Evolutionary conservation across 2,797 vertebrate genomes (phyloP).

Genomic region (Mormyrus proboscirostris): DNA sequence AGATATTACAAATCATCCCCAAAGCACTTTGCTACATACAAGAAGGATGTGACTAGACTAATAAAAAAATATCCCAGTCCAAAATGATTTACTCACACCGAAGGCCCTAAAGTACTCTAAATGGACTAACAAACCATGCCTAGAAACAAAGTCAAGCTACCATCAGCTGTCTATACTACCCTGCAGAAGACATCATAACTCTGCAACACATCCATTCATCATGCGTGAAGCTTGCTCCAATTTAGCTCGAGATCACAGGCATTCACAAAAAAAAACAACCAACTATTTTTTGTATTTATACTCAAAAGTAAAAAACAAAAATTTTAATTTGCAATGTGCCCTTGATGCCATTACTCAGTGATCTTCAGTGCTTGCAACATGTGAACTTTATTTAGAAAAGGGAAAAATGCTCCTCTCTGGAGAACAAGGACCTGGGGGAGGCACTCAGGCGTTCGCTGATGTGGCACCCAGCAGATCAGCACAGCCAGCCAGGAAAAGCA

Average conservation of each 20-base stretch:
- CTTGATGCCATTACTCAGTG: neutral
- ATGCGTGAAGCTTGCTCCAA: neutral
- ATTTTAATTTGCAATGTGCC: neutral
- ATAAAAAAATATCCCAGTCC: neutral
- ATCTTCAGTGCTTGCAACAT: neutral
- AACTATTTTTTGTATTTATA: neutral
- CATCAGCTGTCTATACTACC: neutral
- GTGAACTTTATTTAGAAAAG: neutral
- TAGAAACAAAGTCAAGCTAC: neutral
- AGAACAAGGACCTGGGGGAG: neutral
- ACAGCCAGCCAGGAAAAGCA: neutral
- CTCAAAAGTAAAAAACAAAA: neutral
- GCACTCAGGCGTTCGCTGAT: neutral
- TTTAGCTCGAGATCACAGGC: neutral
- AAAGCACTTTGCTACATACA: neutral
- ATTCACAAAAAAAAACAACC: neutral
- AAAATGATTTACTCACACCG: neutral
- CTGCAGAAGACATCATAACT: neutral
- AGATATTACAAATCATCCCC: conserved; percentile 6
- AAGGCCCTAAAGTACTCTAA: neutral
- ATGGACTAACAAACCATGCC: neutral
- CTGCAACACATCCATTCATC: neutral
- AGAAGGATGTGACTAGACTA: neutral
- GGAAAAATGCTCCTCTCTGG: neutral
- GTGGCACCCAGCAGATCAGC: neutral